These are phyloP conservation scores for Operophtera brumata DNA, from an alignment of 2,888 invertebrate genomes.

Conservation along the genomic window DNA sequence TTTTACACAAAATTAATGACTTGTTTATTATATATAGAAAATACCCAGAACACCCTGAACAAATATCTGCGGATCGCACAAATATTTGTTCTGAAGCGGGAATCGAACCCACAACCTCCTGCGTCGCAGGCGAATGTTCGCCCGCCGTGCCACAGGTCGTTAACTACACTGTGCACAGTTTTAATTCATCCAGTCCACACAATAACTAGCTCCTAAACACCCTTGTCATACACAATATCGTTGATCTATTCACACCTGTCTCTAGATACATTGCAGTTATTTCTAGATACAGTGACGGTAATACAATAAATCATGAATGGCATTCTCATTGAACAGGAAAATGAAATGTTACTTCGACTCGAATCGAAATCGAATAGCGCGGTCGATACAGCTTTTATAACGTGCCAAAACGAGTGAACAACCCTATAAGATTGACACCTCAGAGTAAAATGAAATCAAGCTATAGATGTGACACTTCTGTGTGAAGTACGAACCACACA, in stretches of 20 bases:
- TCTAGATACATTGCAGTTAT: conserved; percentile 13
- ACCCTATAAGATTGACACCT: conserved; percentile 16
- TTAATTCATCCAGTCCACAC: too few species aligned
- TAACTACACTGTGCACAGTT: too few species aligned
- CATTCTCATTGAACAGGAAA: conserved; percentile 71
- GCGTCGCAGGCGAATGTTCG: too few species aligned
- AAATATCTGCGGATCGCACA: too few species aligned
- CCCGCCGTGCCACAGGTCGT: too few species aligned
- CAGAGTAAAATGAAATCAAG: conserved; percentile 1
- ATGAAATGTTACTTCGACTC: conserved; percentile 55
- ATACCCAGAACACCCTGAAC: too few species aligned
- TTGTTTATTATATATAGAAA: too few species aligned
- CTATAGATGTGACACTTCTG: not conserved
- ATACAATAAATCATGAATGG: conserved; percentile 58
- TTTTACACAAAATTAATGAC: too few species aligned
- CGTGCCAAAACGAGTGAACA: conserved; percentile 19
- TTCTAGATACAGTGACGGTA: conserved; percentile 19
- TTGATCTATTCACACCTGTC: conserved; percentile 1
- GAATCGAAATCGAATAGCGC: conserved; percentile 40
- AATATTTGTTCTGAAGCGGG: too few species aligned
- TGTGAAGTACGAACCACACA: conserved; percentile 1
- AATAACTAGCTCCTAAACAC: too few species aligned
- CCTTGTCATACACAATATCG: not conserved
- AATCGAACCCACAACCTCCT: too few species aligned
- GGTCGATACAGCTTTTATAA: conserved; percentile 46